A percentile compares a stretch with the other conserved stretches of the same genome.
These are phyloP conservation scores for Ophonus ardosiacus DNA, from an alignment of 2,888 invertebrate genomes.

Conservation along the genomic window DNA sequence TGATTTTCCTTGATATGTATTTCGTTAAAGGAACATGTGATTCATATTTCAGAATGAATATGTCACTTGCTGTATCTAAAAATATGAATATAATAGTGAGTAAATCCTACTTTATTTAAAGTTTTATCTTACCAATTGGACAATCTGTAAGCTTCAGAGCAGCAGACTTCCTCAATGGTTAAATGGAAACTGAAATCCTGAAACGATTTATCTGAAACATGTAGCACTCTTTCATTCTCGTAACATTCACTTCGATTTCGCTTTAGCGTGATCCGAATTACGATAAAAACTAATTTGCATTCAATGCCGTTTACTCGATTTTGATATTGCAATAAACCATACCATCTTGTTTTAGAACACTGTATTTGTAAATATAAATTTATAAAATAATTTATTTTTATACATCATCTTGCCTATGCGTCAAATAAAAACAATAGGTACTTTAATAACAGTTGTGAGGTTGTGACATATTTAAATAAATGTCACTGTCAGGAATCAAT, in stretches of 20 bases:
- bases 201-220: conserved; percentile 50
- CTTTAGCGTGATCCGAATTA: conserved; percentile 29
- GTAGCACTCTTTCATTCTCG: conserved; percentile 1
- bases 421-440: too few relatives aligned
- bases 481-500: too few relatives aligned
- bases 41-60: too few relatives aligned
- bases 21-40: too few relatives aligned
- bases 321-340: not conserved
- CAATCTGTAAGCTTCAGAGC: conserved; percentile 13
- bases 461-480: too few relatives aligned
- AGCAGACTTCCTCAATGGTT: conserved; percentile 24
- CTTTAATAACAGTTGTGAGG: too few relatives aligned
- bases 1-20: too few relatives aligned
- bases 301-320: not conserved
- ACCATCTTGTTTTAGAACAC: not conserved
- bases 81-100: not conserved
- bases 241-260: not conserved
- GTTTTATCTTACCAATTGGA: conserved; percentile 16
- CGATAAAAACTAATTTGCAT: conserved; percentile 22
- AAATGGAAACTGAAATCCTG: conserved; percentile 46
- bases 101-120: not conserved
- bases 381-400: too few relatives aligned
- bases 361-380: too few relatives aligned
- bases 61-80: too few relatives aligned
- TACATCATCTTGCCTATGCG: too few relatives aligned